These are phyloP conservation scores for Microctenopoma stevenorrisi DNA, from an alignment of 2,797 vertebrate species.

Conservation along the genomic window DNA sequence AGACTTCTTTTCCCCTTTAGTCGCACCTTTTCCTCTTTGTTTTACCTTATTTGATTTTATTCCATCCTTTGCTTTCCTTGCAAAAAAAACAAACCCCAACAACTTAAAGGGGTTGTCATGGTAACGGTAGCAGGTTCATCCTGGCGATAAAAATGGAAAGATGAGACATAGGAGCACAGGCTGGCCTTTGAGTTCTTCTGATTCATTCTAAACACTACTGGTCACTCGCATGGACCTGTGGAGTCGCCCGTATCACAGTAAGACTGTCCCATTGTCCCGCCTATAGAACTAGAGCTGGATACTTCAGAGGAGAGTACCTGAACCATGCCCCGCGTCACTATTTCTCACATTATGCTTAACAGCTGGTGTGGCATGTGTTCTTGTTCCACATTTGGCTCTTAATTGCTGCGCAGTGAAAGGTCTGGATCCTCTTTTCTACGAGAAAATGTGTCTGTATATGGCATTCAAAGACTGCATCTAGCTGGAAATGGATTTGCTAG, in stretches of 20 bases:
- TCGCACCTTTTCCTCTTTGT: background rate
- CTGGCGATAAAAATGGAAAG: slow-evolving; percentile 45
- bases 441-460: slow-evolving; percentile 10
- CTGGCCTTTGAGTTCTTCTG: slow-evolving; percentile 31
- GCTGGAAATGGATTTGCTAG: slow-evolving; percentile 5
- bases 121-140: slow-evolving; percentile 47
- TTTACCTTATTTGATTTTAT: slow-evolving; percentile 46
- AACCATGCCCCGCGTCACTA: slow-evolving; percentile 30
- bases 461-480: slow-evolving; percentile 7
- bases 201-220: slow-evolving; percentile 20
- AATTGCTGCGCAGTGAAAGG: slow-evolving; percentile 42
- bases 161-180: slow-evolving; percentile 28
- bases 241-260: slow-evolving; percentile 22
- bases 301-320: slow-evolving; percentile 1
- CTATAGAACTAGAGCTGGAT: slow-evolving; percentile 11
- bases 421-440: slow-evolving; percentile 22
- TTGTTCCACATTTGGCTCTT: slow-evolving; percentile 55
- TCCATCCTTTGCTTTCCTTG: slow-evolving; percentile 7
- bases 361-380: slow-evolving; percentile 59
- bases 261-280: slow-evolving; percentile 1
- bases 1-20: background rate
- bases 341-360: slow-evolving; percentile 42
- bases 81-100: slow-evolving; percentile 5
- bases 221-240: slow-evolving; percentile 20
- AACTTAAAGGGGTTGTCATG: slow-evolving; percentile 51